Base-by-base conservation (phyloP, 2,113 vertebrate genomes). In the Cynopterus brachyotis region DNA sequence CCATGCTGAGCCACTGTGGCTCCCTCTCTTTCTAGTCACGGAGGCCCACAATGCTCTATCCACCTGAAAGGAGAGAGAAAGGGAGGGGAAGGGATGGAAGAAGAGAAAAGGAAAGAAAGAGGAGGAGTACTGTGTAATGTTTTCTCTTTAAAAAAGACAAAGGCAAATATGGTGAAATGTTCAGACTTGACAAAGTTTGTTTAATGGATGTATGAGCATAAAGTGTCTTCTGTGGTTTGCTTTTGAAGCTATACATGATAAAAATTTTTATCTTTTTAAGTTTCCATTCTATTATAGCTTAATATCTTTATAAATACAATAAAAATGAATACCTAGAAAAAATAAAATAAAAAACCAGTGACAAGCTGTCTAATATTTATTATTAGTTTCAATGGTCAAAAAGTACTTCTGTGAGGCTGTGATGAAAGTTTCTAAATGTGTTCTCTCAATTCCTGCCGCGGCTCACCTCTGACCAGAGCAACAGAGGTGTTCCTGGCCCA, bases 221-320 rank as follows among this genome's bases (percentile, higher is more conserved):
- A 12, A 22, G 11, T 53, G 60, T 35, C 30, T 30, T 42, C 57
- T 81, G 40, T 57, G 73, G 47, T 80, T 80, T 69, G 42, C 69
- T 70, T 78, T 53, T 45, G 28, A 91, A 67, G 69, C 35, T 11
- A 8, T 62, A 60, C 17, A 2, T 30, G 50, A 17, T 35, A 26
- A 89, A 19, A 24, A 57, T 47, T 72, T 50, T 55, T 66, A 60
- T 45, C 42, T 59, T 76, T 59, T 70, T 55, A 50, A 60, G 11
- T 69, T 83, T 84, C 53, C 13, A 70, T 20, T 40, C 30, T 9
- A 64, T 64, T n/a, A 55, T 4, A 62, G 35, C 9, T 24, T 40
- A 57, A 35, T 66, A 73, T 20, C 24, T 81, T 87, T 60, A 40
- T 76, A 95, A 89, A 78, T 83, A 78, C 10, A 70, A 69, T 55